Base-by-base conservation (phyloP, 2,888 invertebrate genomes). In the Ormyrus nitidulus region DNA sequence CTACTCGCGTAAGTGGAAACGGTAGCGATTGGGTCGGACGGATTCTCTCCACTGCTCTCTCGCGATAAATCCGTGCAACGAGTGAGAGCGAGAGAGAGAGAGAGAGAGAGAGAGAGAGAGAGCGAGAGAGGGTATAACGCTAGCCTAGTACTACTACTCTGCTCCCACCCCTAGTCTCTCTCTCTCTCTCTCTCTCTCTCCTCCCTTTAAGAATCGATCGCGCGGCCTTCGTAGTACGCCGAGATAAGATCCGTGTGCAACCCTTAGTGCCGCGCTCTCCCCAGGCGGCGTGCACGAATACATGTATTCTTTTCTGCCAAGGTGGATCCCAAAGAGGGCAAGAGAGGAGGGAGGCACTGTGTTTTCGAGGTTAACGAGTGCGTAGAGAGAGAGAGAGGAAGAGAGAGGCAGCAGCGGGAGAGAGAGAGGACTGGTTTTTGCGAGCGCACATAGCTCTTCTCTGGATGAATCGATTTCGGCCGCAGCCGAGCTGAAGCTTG, bases 241-340 rank as follows among this genome's bases (percentile, higher is more conserved):
- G 80, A 71, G 82, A 77, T 83, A 79, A 79, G 77, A 51, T 81
- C 69, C 79, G 81, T 78, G 81, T 77, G 75, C 79, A 74, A 73
- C 76, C 75, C 71, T 64, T 69, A 72, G 64, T 71, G 66, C 71
- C 53, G n/a, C 34, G 53, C 46, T 9, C 44, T 66, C 19, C 65
- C 19, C 19, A 19, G 19, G 19, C 19, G 19, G 19, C 19, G 19
- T 19, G 19, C 19, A 2, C 19, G 19, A 19, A 19, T 19, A 19
- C 19, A 19, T 19, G 19, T 34, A 65, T 65, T 65, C 51, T 19
- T 54, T 19, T 34, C 9, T 19, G 19, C 19, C 19, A 19, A 19
- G 19, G 19, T 19, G 19, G 19, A 19, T 19, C 19, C 19, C 19
- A 2, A 19, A 19, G 19, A 19, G 19, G 19, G 19, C 19, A 19